These are phyloP conservation scores for Volucella inanis DNA, from an alignment of 2,888 invertebrate species.

Conservation along the genomic window DNA sequence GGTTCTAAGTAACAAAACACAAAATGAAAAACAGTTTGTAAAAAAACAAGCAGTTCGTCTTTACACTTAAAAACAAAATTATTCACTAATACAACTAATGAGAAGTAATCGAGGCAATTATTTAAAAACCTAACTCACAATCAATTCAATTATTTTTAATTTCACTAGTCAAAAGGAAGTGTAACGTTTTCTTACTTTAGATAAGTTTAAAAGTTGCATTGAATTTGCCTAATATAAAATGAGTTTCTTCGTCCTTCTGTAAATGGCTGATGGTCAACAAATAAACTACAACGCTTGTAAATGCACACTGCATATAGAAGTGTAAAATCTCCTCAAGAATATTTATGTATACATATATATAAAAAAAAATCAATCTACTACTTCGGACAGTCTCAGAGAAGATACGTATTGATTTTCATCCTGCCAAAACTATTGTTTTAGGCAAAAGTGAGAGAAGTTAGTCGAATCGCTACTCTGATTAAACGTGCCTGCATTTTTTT, in stretches of 20 bases:
- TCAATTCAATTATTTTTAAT: conserved; percentile 48
- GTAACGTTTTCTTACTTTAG: conserved; percentile 30
- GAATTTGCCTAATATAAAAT: conserved; percentile 41
- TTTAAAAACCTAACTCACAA: conserved; percentile 30
- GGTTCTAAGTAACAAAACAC: conserved; percentile 60
- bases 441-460: conserved; percentile 31
- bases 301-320: conserved; percentile 56
- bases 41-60: conserved; percentile 54
- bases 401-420: conserved; percentile 27
- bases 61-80: conserved; percentile 37
- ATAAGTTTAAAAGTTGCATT: conserved; percentile 54
- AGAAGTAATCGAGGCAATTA: conserved; percentile 58
- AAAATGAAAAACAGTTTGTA: conserved; percentile 58
- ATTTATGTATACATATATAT: background rate
- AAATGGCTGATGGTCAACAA: conserved; percentile 14
- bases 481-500: conserved; percentile 31
- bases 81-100: conserved; percentile 69
- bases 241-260: background rate
- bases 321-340: conserved; percentile 13
- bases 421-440: conserved; percentile 7
- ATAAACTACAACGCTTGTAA: conserved; percentile 39
- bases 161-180: conserved; percentile 60
- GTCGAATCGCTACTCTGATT: conserved; percentile 36
- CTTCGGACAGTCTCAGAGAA: conserved; percentile 44
- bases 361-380: conserved; percentile 33